A percentile compares a stretch with the other conserved stretches of the same genome.
phyloP scores from a whole-genome alignment of 2,888 invertebrate species.

The Scaptomyza polygonia region DNA sequence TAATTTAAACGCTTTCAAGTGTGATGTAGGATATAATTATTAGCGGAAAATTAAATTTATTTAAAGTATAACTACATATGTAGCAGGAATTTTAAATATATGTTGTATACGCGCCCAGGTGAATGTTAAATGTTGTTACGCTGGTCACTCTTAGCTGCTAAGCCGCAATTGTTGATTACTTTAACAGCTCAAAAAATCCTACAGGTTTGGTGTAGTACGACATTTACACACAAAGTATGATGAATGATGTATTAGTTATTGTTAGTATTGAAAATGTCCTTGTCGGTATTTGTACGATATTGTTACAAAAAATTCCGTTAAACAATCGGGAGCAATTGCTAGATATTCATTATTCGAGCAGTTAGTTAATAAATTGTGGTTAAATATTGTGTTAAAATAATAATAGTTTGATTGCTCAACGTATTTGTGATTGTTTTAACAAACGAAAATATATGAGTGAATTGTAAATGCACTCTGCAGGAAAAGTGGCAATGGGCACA shows the following conservation, averaged over 20 bases:
- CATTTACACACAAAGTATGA: background rate
- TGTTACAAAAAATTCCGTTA: background rate
- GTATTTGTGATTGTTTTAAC: too few relatives aligned
- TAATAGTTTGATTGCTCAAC: background rate
- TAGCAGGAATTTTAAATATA: background rate
- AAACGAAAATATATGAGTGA: background rate
- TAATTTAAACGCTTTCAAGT: background rate
- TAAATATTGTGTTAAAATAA: background rate
- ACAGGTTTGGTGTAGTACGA: background rate
- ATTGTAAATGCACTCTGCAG: background rate
- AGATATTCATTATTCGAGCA: background rate
- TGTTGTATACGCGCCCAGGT: background rate
- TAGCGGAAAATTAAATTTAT: background rate
- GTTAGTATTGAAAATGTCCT: conserved; percentile 4
- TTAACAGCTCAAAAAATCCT: background rate
- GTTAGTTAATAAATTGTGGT: background rate
- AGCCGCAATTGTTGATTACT: background rate
- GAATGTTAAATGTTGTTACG: conserved; percentile 1
- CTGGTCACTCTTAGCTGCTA: conserved; percentile 8
- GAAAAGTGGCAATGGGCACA: conserved; percentile 1
- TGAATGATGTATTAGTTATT: background rate
- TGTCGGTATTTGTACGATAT: background rate
- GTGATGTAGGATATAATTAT: background rate
- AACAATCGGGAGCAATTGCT: too few relatives aligned
- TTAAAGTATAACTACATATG: background rate